These are phyloP conservation scores for Brachyopa scutellaris DNA, from an alignment of 2,888 invertebrate genomes.

Conservation along the genomic window DNA sequence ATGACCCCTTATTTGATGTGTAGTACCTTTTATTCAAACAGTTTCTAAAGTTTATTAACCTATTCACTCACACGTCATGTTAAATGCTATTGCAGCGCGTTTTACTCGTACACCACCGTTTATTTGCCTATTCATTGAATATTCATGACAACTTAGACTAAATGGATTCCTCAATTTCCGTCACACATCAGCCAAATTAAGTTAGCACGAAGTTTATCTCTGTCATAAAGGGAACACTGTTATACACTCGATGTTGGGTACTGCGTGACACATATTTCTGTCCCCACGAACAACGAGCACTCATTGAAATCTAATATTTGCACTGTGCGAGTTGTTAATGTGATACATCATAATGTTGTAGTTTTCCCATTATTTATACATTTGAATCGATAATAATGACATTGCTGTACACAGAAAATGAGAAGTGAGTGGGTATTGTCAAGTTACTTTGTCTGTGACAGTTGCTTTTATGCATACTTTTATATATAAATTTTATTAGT, in stretches of 20 bases:
- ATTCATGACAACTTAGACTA: slow-evolving; percentile 18
- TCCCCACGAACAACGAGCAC: neutral
- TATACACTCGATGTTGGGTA: neutral
- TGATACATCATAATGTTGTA: slow-evolving; percentile 9
- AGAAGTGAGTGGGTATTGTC: neutral
- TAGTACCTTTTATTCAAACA: too few species aligned
- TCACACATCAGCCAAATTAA: slow-evolving; percentile 31
- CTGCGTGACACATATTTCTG: slow-evolving; percentile 17
- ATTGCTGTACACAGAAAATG: slow-evolving; percentile 16
- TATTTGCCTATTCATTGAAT: slow-evolving; percentile 12
- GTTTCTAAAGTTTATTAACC: too few species aligned
- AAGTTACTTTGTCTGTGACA: neutral
- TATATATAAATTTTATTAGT: too few species aligned
- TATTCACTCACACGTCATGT: too few species aligned
- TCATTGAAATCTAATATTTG: slow-evolving; percentile 32
- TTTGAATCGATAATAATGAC: slow-evolving; percentile 20
- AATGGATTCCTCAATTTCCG: neutral
- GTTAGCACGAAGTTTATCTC: slow-evolving; percentile 26
- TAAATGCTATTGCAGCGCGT: too few species aligned
- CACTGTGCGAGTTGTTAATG: slow-evolving; percentile 13
- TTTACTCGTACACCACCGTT: too few species aligned
- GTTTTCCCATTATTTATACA: slow-evolving; percentile 2
- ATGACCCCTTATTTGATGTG: too few species aligned
- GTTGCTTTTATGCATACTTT: too few species aligned
- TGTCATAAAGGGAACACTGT: neutral